phyloP scores from a whole-genome alignment of 2,797 vertebrate genomes.

The Astyanax mexicanus region DNA sequence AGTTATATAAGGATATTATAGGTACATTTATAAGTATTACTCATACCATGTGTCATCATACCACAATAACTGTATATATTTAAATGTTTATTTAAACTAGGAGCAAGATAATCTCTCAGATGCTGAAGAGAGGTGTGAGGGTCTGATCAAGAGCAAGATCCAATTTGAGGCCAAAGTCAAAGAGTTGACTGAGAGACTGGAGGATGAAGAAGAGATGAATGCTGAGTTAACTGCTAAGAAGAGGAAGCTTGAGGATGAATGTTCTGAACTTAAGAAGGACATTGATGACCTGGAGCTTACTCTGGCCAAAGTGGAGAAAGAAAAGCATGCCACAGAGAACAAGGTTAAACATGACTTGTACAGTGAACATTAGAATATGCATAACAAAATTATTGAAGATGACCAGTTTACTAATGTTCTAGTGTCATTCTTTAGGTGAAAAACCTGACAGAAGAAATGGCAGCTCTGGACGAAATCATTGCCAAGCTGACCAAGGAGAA shows the following conservation, averaged over 20 bases:
- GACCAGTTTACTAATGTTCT: background rate
- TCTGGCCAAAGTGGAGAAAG: slow-evolving; percentile 85
- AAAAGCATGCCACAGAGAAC: slow-evolving; percentile 86
- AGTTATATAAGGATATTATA: slow-evolving; percentile 27
- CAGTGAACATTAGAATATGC: background rate
- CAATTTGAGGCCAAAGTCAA: slow-evolving; percentile 86
- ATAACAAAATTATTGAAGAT: background rate
- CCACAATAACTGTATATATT: background rate
- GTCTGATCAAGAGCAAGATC: slow-evolving; percentile 87
- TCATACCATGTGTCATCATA: background rate
- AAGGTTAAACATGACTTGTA: slow-evolving; percentile 69
- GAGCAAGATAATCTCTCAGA: slow-evolving; percentile 82
- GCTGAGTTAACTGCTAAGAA: slow-evolving; percentile 83
- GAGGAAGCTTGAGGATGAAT: slow-evolving; percentile 84
- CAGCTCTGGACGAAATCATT: too few species aligned
- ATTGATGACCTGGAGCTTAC: slow-evolving; percentile 84
- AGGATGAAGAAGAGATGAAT: slow-evolving; percentile 87
- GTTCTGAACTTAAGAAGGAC: slow-evolving; percentile 84
- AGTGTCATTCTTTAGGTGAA: background rate
- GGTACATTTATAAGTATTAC: background rate
- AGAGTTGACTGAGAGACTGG: slow-evolving; percentile 81
- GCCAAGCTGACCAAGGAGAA: too few species aligned
- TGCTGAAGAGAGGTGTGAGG: slow-evolving; percentile 84
- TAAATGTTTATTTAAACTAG: slow-evolving; percentile 57
- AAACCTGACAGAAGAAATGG: too few species aligned